Conservation (phyloP, 2,888 invertebrate genomes). For the Dugesia japonica region DNA sequence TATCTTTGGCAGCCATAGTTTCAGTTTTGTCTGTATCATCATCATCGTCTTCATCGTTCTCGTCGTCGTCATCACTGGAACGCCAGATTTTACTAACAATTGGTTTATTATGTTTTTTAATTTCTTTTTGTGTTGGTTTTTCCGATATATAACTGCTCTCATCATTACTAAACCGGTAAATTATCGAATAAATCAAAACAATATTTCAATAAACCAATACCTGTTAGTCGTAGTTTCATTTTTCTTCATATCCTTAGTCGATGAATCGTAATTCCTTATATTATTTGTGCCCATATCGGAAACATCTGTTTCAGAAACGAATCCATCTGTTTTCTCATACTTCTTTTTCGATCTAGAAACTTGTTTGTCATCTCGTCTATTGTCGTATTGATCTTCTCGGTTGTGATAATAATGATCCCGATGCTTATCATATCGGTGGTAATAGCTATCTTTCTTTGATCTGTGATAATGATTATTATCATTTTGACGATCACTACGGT, state of each 20-base stretch:
- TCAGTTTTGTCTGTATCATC: conserved; percentile 51
- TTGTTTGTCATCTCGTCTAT: neutral
- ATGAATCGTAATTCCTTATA: neutral
- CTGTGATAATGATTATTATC: neutral
- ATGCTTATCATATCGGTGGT: neutral
- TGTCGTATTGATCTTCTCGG: neutral
- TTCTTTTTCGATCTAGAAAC: neutral
- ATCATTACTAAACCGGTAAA: neutral
- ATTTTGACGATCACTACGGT: neutral
- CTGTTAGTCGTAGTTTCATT: neutral
- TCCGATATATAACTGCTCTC: neutral
- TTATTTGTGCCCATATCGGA: neutral
- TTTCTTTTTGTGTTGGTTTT: neutral
- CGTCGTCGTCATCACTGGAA: conserved; percentile 43
- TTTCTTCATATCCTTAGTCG: neutral
- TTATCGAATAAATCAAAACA: neutral
- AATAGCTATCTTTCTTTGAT: neutral
- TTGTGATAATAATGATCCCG: neutral
- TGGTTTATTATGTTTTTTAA: neutral
- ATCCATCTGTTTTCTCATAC: neutral
- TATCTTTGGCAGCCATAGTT: neutral
- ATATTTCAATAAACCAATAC: neutral
- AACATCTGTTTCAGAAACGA: neutral
- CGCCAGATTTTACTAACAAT: neutral
- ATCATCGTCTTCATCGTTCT: conserved; percentile 52